These are phyloP conservation scores for Disparrhopalites patrizii DNA, from an alignment of 2,888 invertebrate genomes.

Conservation along the genomic window DNA sequence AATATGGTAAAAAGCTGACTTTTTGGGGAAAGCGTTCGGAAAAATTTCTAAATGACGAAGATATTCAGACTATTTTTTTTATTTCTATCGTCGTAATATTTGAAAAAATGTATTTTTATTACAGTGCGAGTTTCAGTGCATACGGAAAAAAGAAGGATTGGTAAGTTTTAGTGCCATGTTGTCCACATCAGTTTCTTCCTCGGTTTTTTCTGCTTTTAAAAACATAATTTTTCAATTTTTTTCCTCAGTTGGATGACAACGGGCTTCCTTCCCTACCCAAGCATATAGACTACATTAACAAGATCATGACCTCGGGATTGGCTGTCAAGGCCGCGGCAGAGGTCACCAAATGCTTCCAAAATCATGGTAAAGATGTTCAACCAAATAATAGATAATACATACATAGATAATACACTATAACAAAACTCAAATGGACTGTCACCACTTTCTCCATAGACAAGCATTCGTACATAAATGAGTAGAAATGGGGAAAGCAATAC, in stretches of 20 bases:
- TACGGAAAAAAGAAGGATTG: background rate
- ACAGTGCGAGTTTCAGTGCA: slow-evolving; percentile 8
- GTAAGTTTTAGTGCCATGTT: background rate
- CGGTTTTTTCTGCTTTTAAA: background rate
- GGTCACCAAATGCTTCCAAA: background rate
- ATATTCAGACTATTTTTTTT: background rate
- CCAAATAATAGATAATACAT: background rate
- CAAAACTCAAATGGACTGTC: no score
- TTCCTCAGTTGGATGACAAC: background rate
- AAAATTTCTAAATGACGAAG: background rate
- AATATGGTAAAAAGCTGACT: background rate
- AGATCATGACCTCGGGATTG: background rate
- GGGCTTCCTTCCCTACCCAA: background rate
- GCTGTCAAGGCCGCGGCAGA: background rate
- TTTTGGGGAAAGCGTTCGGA: background rate
- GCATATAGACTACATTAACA: background rate
- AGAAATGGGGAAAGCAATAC: no score
- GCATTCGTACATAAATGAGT: no score
- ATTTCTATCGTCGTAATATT: no score
- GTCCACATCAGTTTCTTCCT: no score
- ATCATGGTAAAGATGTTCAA: background rate
- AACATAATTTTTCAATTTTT: no score
- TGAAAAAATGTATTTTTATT: background rate
- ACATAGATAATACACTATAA: background rate
- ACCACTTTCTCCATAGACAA: no score